Evolutionary conservation across 1,140 invertebrate species (phyloP), one percentile per base, ranked within the genome.

Genomic region (Oncopeltus fasciatus): DNA sequence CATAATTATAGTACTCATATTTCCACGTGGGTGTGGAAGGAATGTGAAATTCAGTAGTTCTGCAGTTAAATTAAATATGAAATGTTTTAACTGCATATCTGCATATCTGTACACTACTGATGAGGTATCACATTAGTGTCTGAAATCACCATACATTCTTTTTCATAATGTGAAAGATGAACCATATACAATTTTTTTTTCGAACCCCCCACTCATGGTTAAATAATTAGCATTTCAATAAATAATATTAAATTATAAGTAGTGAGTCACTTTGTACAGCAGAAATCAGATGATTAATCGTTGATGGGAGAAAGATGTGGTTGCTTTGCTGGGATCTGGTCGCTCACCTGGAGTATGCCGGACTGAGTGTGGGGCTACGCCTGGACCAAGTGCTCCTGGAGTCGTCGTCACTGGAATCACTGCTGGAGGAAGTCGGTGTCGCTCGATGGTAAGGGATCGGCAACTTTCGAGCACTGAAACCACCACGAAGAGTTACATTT

Each of bases 381-480:
- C 47, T 49, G 18, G 47, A 49, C 47, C 47, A 49, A 24, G 47
- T 20, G 21, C 47, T 49, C 47, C 47, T 49, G 11, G 47, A 49
- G 18, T 49, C 47, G 47, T 49, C 47, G 11, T 49, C 21, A 21
- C 28, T 58, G 47, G n/a, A 16, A 20, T 49, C 47, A 24, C 47
- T 49, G 47, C 47, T 49, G 29, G 29, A 38, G 1, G 2, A 4
- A 2, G 57, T 38, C 2, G 57, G 57, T 18, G 57, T 58, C 9
- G 57, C 27, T 21, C 57, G 14, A 43, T 58, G 57, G 21, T 58
- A 58, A n/a, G 57, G 57, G 16, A 58, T 33, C n/a, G 57, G 57
- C 14, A 28, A 16, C 57, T 58, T 58, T 21, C 57, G 14, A 8
- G 57, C 57, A 21, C 57, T 58, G 16, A 1, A 57, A 57, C n/a